Percentiles rank a stretch among this genome's conserved stretches.
phyloP scores from a whole-genome alignment of 2,113 vertebrate species.

The Neodontobutis hainanensis region DNA sequence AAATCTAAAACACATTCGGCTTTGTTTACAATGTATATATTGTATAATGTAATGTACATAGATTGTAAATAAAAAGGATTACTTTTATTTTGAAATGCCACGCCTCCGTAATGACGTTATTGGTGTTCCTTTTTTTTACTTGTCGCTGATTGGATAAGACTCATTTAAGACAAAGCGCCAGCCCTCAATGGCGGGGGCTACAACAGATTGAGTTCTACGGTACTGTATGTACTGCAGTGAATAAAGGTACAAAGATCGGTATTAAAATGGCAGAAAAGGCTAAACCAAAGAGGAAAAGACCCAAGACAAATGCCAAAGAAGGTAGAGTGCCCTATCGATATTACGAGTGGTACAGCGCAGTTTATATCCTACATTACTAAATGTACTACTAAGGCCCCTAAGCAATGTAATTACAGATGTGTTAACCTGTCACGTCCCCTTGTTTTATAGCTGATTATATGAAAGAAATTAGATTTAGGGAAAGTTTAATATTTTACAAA shows the following conservation, averaged over 20 bases:
- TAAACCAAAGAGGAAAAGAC: slow-evolving; percentile 47
- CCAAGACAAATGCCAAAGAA: slow-evolving; percentile 48
- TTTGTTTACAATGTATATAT: too few species aligned
- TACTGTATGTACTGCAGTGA: slow-evolving; percentile 25
- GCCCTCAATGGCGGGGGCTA: neutral
- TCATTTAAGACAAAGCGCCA: too few species aligned
- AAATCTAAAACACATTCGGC: too few species aligned
- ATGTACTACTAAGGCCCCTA: too few species aligned
- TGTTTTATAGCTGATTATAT: too few species aligned
- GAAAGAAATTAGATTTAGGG: too few species aligned
- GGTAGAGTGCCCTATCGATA: slow-evolving; percentile 30
- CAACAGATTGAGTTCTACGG: slow-evolving; percentile 13
- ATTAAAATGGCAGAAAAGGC: slow-evolving; percentile 14
- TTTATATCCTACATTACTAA: too few species aligned
- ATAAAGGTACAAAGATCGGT: slow-evolving; percentile 24
- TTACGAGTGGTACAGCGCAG: neutral
- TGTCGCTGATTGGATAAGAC: slow-evolving; percentile 1
- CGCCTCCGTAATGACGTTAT: neutral
- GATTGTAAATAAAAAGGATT: neutral
- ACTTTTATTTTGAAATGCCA: neutral
- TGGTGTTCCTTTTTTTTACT: slow-evolving; percentile 2
- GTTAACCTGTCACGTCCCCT: too few species aligned
- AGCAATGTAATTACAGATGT: too few species aligned
- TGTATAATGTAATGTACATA: neutral
- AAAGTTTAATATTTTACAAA: too few species aligned